Conservation (phyloP, 2,797 vertebrate genomes). For the Micromesistius poutassou region DNA sequence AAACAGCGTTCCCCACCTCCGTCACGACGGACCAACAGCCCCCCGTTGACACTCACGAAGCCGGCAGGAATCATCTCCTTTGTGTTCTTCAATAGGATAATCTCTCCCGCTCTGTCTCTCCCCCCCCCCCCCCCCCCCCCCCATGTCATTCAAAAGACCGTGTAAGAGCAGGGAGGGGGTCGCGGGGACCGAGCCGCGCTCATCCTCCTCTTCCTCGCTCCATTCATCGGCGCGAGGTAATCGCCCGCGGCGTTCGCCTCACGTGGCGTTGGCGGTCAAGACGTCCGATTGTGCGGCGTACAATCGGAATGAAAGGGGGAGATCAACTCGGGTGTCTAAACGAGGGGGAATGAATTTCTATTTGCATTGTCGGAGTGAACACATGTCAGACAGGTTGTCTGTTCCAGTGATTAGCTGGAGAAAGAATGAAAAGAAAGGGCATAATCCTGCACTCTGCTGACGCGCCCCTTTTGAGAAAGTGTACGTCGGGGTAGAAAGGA, state of each 20-base stretch:
- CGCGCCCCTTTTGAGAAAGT: slow-evolving; percentile 46
- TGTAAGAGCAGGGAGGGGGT: not conserved
- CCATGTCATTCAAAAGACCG: not conserved
- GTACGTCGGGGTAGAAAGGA: not conserved
- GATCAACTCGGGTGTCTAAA: slow-evolving; percentile 60
- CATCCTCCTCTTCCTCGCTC: not conserved
- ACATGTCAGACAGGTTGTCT: slow-evolving; percentile 51
- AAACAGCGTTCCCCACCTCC: no score
- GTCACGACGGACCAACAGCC: not conserved
- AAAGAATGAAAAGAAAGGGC: slow-evolving; percentile 20
- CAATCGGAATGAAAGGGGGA: slow-evolving; percentile 39
- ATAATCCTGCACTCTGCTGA: slow-evolving; percentile 65
- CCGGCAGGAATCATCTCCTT: not conserved
- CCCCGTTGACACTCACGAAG: not conserved
- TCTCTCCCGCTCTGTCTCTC: not conserved
- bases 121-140: no score
- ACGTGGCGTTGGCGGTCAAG: slow-evolving; percentile 45
- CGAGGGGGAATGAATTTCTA: slow-evolving; percentile 38
- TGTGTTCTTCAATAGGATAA: not conserved
- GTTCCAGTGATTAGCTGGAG: slow-evolving; percentile 55
- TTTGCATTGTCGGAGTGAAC: slow-evolving; percentile 34
- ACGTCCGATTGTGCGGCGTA: slow-evolving; percentile 43
- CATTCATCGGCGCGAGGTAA: slow-evolving; percentile 49
- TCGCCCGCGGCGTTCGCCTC: slow-evolving; percentile 34
- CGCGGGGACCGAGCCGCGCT: not conserved